Evolutionary conservation across 2,113 vertebrate genomes (phyloP).

Genomic region (Turdus rufiventris): DNA sequence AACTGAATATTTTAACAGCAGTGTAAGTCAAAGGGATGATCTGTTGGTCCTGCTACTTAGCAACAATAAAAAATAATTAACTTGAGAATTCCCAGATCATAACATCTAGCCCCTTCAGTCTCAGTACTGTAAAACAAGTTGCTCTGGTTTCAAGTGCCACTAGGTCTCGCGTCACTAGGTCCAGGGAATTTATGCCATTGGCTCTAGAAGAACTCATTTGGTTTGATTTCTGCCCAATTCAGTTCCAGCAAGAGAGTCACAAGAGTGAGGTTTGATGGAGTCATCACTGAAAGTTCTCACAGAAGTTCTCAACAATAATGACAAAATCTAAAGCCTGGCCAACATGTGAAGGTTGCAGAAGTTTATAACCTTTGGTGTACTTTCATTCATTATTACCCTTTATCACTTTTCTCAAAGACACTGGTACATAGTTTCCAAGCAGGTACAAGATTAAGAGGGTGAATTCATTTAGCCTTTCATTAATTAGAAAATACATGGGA

Average conservation of each 20-base stretch:
- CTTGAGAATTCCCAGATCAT: not conserved
- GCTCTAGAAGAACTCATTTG: not conserved
- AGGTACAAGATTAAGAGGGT: not conserved
- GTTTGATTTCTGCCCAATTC: not conserved
- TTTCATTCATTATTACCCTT: not conserved
- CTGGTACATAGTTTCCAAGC: not conserved
- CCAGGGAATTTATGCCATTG: not conserved
- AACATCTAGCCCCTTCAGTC: not conserved
- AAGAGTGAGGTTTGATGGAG: not conserved
- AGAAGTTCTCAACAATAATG: not conserved
- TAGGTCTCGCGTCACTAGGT: not conserved
- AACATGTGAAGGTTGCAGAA: not conserved
- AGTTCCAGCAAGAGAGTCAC: not conserved
- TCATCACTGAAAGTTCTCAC: not conserved
- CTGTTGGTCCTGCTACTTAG: not conserved
- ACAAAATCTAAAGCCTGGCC: not conserved
- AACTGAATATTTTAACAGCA: slow-evolving; percentile 16
- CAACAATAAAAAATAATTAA: slow-evolving; percentile 19
- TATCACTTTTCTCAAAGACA: fast-evolving
- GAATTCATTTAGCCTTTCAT: not conserved
- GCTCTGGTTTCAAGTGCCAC: not conserved
- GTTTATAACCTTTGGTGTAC: not conserved
- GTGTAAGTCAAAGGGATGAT: not conserved
- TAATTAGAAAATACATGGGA: not conserved
- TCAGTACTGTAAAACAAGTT: not conserved